Base-by-base conservation (phyloP, 2,888 invertebrate genomes). In the Cryptophagus acutangulus region DNA sequence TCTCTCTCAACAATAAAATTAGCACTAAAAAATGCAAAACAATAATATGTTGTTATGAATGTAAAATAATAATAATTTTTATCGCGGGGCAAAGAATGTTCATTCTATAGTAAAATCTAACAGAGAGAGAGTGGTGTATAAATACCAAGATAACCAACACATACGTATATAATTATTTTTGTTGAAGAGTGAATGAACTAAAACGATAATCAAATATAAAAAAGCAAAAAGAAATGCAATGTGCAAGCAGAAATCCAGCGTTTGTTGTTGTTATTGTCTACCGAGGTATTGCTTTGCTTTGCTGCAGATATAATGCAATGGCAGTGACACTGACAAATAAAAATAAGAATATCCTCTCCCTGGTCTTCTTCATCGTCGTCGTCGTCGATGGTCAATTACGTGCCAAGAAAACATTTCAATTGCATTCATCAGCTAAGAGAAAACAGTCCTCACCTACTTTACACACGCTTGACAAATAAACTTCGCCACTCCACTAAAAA, bases 391-490 rank as follows among this genome's bases (percentile, higher is more conserved):
- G 46, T 41, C 41, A 41, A 31, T 48, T 40, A 44, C 34, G 45
- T 49, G 49, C 49, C 49, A 49, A 49, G 46, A 47, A 49, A 49
- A 46, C 46, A 49, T 43, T 43, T 46, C 46, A 43, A 45, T 47
- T 41, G 33, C 39, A 47, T 40, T 46, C 40, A 43, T 49, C 39
- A 40, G 42, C 35, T 39, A 46, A 49, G 46, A 46, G 42, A 45
- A 46, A 40, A 45, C 42, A 47, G 18, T 45, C 33, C 43, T 47
- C 47, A 45, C 49, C 46, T 47, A 49, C 46, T 47, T 41, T n/a
- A 20, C 24, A 20, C 24, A 8, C 24, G 6, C n/a, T 8, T n/a
- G n/a, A 20, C 24, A 20, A 20, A 20, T 20, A 20, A 20, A 20
- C 24, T 20, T 20, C 24, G n/a, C 24, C 6, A 20, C 6, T 20